A percentile compares a stretch with the other conserved stretches of the same genome.
Conservation (phyloP, 2,113 vertebrate genomes). For the Microtus richardsoni region DNA sequence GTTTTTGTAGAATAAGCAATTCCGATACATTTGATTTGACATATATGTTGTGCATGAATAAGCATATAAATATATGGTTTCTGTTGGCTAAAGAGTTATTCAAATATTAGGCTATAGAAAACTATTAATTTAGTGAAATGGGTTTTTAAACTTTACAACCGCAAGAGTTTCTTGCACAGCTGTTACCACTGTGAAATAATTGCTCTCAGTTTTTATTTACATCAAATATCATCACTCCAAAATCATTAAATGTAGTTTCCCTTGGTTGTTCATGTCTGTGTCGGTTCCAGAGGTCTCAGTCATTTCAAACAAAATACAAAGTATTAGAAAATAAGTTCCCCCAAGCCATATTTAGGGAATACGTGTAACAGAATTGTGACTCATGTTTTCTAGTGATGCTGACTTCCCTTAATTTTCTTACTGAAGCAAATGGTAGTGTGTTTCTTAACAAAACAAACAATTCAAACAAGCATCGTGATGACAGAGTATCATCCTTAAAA, state of each 20-base stretch:
- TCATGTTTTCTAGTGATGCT: constrained; percentile 12
- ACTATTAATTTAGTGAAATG: constrained; percentile 57
- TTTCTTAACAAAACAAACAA: constrained; percentile 24
- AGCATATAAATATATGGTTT: constrained; percentile 37
- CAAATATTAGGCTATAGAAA: constrained; percentile 15
- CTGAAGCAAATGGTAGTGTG: constrained; percentile 17
- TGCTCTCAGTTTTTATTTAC: constrained; percentile 46
- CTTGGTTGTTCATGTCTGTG: constrained; percentile 29
- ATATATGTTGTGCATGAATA: background rate
- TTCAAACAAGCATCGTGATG: background rate
- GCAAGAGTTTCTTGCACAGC: background rate
- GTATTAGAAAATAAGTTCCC: constrained; percentile 52
- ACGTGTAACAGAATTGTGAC: background rate
- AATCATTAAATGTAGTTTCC: constrained; percentile 35
- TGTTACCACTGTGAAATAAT: constrained; percentile 43
- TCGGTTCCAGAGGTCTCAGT: constrained; percentile 15
- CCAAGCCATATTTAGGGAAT: background rate
- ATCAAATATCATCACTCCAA: constrained; percentile 25
- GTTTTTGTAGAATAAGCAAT: constrained; percentile 30
- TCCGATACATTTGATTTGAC: background rate
- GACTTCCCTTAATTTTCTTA: constrained; percentile 38
- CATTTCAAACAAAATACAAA: constrained; percentile 26
- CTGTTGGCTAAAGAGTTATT: constrained; percentile 32
- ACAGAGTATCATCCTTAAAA: constrained; percentile 13
- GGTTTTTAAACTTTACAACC: background rate